phyloP scores from a whole-genome alignment of 2,797 vertebrate species.

The Clarias laeviceps region DNA sequence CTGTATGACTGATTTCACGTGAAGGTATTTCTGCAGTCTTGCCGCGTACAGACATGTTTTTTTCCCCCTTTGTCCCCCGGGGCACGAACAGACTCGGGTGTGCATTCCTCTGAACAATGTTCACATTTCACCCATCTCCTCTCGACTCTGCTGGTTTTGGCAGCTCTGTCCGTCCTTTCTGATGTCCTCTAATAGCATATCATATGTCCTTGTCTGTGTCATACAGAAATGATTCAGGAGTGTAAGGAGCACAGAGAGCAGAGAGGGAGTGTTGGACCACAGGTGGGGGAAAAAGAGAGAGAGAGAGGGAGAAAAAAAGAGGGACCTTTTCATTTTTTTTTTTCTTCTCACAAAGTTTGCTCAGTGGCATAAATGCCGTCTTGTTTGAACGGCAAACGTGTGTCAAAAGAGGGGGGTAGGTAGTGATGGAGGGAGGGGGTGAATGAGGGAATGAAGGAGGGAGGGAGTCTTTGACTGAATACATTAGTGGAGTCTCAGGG shows the following conservation, averaged over 20 bases:
- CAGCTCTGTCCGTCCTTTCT: conserved; percentile 6
- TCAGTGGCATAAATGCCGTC: conserved; percentile 75
- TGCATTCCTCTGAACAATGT: conserved; percentile 81
- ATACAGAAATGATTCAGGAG: conserved; percentile 26
- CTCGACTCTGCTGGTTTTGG: conserved; percentile 30
- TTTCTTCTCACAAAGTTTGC: conserved; percentile 61
- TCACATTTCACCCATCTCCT: conserved; percentile 70
- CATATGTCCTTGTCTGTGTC: conserved; percentile 33
- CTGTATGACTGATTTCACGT: neutral
- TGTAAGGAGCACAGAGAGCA: neutral
- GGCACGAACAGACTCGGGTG: conserved; percentile 70
- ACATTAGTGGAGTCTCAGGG: conserved; percentile 88
- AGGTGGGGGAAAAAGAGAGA: conserved; percentile 14
- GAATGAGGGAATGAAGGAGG: conserved; percentile 40
- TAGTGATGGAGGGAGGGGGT: conserved; percentile 36
- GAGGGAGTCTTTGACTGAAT: conserved; percentile 65
- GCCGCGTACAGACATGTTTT: conserved; percentile 82
- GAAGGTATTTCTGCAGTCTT: conserved; percentile 69
- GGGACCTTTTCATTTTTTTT: conserved; percentile 55
- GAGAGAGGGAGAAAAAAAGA: neutral
- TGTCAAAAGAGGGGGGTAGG: conserved; percentile 62
- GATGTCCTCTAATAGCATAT: conserved; percentile 37
- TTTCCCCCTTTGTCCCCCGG: conserved; percentile 64
- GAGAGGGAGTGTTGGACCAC: conserved; percentile 13
- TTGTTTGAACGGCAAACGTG: conserved; percentile 75